These are phyloP conservation scores for Drosophila hydei DNA, from an alignment of 1,140 invertebrate species.

Conservation along the genomic window DNA sequence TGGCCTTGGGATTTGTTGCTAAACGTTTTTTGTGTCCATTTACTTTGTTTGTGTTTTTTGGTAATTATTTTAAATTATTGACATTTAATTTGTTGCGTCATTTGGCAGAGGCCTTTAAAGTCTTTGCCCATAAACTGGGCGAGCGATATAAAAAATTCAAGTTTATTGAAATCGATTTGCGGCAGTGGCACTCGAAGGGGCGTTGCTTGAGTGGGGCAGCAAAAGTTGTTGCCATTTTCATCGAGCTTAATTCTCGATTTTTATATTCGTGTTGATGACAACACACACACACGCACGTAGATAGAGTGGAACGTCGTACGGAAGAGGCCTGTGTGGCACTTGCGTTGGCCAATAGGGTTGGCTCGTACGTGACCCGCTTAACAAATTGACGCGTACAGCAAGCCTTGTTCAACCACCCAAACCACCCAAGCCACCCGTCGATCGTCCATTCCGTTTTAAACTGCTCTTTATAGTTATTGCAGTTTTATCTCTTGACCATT, in stretches of 20 bases:
- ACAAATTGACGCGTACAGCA: conserved; percentile 69
- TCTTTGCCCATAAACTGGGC: conserved; percentile 30
- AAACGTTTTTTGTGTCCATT: conserved; percentile 10
- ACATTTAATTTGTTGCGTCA: conserved; percentile 74
- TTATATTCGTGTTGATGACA: conserved; percentile 79
- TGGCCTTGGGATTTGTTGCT: conserved; percentile 42
- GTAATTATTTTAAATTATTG: conserved; percentile 77
- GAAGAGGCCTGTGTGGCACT: conserved; percentile 19
- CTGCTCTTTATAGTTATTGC: conserved; percentile 74
- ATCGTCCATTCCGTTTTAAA: conserved; percentile 50
- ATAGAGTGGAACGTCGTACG: conserved; percentile 2
- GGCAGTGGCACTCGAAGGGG: neutral
- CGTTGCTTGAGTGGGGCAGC: conserved; percentile 5
- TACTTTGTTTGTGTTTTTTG: conserved; percentile 21
- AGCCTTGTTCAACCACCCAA: conserved; percentile 5
- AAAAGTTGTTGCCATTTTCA: conserved; percentile 68
- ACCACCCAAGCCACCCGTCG: neutral
- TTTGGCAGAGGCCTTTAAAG: conserved; percentile 43
- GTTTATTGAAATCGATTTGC: conserved; percentile 78
- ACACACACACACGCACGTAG: conserved; percentile 34
- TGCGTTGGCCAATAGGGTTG: conserved; percentile 8
- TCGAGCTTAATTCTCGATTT: conserved; percentile 78
- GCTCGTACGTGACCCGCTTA: conserved; percentile 73
- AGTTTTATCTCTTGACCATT: conserved; percentile 76
- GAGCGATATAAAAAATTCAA: conserved; percentile 56